Base-by-base conservation (phyloP, 35 echinoderm and acorn worm species). In the Acanthaster planci region DNA sequence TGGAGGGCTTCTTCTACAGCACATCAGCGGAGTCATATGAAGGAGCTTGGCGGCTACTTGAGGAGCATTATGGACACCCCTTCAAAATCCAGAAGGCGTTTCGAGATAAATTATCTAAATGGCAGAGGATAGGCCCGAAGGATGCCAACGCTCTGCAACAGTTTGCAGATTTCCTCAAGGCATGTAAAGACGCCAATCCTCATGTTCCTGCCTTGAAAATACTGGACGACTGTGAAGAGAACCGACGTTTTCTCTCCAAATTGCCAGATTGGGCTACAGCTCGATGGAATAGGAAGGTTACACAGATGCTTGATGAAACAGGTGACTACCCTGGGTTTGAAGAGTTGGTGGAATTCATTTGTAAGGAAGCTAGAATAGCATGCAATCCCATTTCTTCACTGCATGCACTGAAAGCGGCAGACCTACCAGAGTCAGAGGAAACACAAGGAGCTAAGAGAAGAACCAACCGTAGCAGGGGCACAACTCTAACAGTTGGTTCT, bases 381-480 rank as follows among this genome's bases (percentile, higher is more conserved):
- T 87, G 88, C 51, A 44, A 91, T 40, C 93, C 93, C 2, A 12
- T 90, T 12, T 84, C 47, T 12, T 89, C 87, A 12, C 7, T 83
- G 8, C 87, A 89, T 37, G 78, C 39, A 21, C 78, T 89, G 7
- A 89, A 39, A 60, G 82, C 8, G 19, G 52, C 52, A 54, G 52
- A 54, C 8, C 8, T 19, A 8, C 19, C 52, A 19, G 52, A 19
- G 52, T 9, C 52, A 19, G 52, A 54, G 8, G 52, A 54, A 54
- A 54, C 8, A 9, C 8, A 54, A 54, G 52, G 52, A 54, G 52
- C 8, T 54, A 54, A 54, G 19, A 54, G 52, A n/a, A n/a, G 19
- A 54, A 54, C 19, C 52, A 54, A 54, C 52, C 52, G 52, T 9
- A 54, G 52, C 19, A 54, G 19, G 52, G 52, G 52, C 19, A 54